Base-by-base conservation (phyloP, 2,113 vertebrate species). In the Tiliqua scincoides region DNA sequence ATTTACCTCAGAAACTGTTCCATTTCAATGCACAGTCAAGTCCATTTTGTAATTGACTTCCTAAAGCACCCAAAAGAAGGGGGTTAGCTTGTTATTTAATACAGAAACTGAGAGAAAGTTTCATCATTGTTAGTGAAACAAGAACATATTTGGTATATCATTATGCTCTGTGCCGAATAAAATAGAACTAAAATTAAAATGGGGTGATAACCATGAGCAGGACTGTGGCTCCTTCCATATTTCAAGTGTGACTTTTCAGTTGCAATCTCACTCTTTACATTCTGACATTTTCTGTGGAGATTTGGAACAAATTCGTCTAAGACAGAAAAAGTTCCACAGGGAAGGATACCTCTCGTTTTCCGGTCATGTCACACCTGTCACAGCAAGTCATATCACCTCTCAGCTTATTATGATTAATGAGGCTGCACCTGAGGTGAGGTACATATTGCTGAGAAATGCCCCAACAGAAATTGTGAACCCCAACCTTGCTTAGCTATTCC, bases 121-220 rank as follows among this genome's bases (percentile, higher is more conserved):
- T 35, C 25, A 10, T 72, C n/a, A 82, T 12, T 59, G 30, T 32
- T 57, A 23, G 32, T 30, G 52, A 57, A 59, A 61, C 23, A 35
- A 59, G 23, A 83, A 3, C 72, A 8, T 59, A 83, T 72, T 37
- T 11, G 15, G 52, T 72, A 2, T n/a, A 73, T 83, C 8, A 61
- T 61, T 73, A 32, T 81, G 82, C 32, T 73, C 17, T 5, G 2
- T 35, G 37, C 52, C 17, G 67, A 2, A 82, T 54, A 37, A 71
- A 82, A 54, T 27, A 17, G 21, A 82, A 68, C 54, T 82, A 40
- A 83, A 82, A 71, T 68, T 85, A 73, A 87, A 91, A 85, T 85
- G 40, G 6, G 23, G 17, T 43, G 18, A 23, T 20, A 62, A 80
- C 54, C 18, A 18, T 4, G 43, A 84, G n/a, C 20, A 63, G 57